Evolutionary conservation across 2,797 vertebrate genomes (phyloP), one percentile per base, ranked within the genome.

Genomic region (Poeciliopsis gracilis): DNA sequence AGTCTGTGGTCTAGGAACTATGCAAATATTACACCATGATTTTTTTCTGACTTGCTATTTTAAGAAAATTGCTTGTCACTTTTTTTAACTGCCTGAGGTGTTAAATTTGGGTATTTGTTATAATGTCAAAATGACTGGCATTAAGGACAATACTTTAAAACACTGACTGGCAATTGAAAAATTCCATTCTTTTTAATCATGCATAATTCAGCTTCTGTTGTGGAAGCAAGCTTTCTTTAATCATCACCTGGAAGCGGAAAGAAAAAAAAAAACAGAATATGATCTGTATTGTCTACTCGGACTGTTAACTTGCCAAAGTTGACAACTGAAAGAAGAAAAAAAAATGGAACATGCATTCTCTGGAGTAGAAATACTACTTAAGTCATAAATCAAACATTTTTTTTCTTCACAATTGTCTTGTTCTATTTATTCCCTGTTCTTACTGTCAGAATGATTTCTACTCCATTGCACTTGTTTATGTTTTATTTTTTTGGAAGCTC

Each of bases 241-340:
- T 87, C 74, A 90, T 89, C 86, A 94, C 93, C 93, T 94, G 93
- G 91, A 91, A 93, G 90, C 93, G 90, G 80, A 89, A 93, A 90
- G 80, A 90, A 88, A 90, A 89, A 43, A 43, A 43, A 84, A 82
- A 89, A 82, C 80, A 15, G 73, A 73, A 81, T 85, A 77, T 78
- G 73, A 91, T 93, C 94, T 93, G 91, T 88, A 89, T 91, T 92
- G 85, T 80, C 76, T 84, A 84, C 77, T 77, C 73, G 71, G 75
- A 88, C 90, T 94, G 88, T 92, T 94, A 93, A 93, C 91, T 91
- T 94, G 93, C 93, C 95, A 93, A 86, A 85, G 83, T 33, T 93
- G 89, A 93, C 87, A 92, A 83, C 83, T 86, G 85, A 91, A 93
- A 90, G 83, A 89, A 91, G 93, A 46, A 94, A 18, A 87, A 18